phyloP scores from a whole-genome alignment of 2,888 invertebrate genomes.

The Gibbula magus region DNA sequence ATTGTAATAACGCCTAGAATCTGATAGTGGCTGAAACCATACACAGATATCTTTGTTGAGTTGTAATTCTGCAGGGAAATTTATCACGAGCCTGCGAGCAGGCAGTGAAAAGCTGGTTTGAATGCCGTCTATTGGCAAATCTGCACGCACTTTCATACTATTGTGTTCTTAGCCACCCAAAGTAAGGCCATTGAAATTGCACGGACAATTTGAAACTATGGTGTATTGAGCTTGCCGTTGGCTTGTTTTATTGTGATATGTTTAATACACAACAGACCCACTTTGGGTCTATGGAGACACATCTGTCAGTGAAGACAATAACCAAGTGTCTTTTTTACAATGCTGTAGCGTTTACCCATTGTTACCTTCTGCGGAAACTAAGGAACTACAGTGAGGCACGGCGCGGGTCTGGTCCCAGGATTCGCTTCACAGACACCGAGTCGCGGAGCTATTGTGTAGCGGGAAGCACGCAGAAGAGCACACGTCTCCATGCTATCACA shows the following conservation, averaged over 20 bases:
- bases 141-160: constrained; percentile 9
- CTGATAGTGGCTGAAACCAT: constrained; percentile 9
- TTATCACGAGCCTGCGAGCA: constrained; percentile 3
- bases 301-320: constrained; percentile 9
- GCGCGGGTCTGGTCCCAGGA: neutral
- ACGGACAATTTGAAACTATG: constrained; percentile 23
- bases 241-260: constrained; percentile 22
- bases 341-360: constrained; percentile 14
- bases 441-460: constrained; percentile 3
- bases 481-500: neutral
- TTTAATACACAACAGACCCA: constrained; percentile 7
- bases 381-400: constrained; percentile 8
- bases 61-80: constrained; percentile 4
- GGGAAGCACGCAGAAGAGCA: neutral
- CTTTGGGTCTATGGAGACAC: constrained; percentile 7
- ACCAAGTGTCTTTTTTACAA: constrained; percentile 8
- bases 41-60: constrained; percentile 17
- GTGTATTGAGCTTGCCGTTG: constrained; percentile 15
- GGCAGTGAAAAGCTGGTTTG: constrained; percentile 6
- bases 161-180: constrained; percentile 15
- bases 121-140: constrained; percentile 8
- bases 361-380: constrained; percentile 8
- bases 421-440: neutral
- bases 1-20: constrained; percentile 3
- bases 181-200: constrained; percentile 10